These are phyloP conservation scores for Rhabdomys pumilio DNA, from an alignment of 2,797 vertebrate species.

Conservation along the genomic window DNA sequence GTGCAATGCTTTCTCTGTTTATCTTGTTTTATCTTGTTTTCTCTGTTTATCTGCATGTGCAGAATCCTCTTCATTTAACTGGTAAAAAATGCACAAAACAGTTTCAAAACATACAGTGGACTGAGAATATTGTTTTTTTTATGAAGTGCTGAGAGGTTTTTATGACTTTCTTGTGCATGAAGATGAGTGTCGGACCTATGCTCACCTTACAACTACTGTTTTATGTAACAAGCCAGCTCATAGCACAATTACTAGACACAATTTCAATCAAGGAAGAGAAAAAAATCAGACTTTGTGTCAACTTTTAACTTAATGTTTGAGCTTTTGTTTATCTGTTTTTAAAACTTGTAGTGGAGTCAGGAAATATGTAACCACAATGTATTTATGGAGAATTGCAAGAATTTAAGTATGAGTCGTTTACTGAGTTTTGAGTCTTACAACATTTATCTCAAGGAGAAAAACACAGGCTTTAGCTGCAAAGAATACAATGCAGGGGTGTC, in stretches of 20 bases:
- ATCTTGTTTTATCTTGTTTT: background rate
- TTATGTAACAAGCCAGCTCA: background rate
- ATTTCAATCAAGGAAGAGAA: background rate
- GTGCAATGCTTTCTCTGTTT: background rate
- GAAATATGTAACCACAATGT: conserved; percentile 75
- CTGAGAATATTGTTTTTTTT: background rate
- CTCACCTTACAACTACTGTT: background rate
- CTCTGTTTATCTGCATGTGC: background rate
- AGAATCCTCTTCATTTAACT: conserved; percentile 21
- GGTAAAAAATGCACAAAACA: background rate
- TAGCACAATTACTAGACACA: background rate
- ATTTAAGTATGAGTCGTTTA: background rate
- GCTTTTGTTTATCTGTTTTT: conserved; percentile 58
- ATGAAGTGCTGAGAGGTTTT: background rate
- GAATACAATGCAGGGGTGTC: background rate
- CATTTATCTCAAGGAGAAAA: background rate
- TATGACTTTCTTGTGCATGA: background rate
- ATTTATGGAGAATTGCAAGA: conserved; percentile 74
- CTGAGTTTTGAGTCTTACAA: background rate
- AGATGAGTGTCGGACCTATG: background rate
- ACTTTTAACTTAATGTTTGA: conserved; percentile 65
- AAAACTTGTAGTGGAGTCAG: conserved; percentile 72
- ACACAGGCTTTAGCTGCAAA: background rate
- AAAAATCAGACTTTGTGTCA: background rate
- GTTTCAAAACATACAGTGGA: background rate